Evolutionary conservation across 2,113 vertebrate genomes (phyloP).

Genomic region (Herpetotheres cachinnans): DNA sequence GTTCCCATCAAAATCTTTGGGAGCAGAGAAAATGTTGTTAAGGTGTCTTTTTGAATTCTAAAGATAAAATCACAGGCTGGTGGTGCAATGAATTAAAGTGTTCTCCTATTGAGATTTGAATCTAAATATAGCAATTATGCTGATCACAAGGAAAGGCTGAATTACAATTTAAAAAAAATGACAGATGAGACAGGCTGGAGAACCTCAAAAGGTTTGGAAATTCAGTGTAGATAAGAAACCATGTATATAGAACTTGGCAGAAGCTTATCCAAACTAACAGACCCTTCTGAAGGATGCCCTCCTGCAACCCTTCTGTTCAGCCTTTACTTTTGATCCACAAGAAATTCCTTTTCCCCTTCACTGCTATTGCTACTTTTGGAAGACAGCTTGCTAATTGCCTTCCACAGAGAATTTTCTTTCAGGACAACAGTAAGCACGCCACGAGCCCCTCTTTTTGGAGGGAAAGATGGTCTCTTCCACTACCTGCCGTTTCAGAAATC

Average conservation of each 20-base stretch:
- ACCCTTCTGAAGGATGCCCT: not conserved
- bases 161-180: not conserved
- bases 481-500: not conserved
- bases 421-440: not conserved
- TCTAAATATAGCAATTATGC: slow-evolving; percentile 9
- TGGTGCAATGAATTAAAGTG: slow-evolving; percentile 12
- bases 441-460: not conserved
- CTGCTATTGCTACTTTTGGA: not conserved
- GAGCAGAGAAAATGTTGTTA: not conserved
- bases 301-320: not conserved
- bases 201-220: slow-evolving; percentile 10
- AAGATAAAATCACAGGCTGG: slow-evolving; percentile 17
- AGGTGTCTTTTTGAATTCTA: not conserved
- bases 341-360: not conserved
- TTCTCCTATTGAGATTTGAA: not conserved
- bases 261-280: slow-evolving; percentile 5
- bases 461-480: not conserved
- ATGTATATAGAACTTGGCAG: not conserved
- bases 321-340: not conserved
- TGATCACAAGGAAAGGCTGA: not conserved
- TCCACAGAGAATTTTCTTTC: not conserved
- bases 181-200: not conserved
- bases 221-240: not conserved
- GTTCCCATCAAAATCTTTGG: slow-evolving; percentile 33
- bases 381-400: not conserved